Conservation (phyloP, 2,888 invertebrate genomes). For the Formica aserva region DNA sequence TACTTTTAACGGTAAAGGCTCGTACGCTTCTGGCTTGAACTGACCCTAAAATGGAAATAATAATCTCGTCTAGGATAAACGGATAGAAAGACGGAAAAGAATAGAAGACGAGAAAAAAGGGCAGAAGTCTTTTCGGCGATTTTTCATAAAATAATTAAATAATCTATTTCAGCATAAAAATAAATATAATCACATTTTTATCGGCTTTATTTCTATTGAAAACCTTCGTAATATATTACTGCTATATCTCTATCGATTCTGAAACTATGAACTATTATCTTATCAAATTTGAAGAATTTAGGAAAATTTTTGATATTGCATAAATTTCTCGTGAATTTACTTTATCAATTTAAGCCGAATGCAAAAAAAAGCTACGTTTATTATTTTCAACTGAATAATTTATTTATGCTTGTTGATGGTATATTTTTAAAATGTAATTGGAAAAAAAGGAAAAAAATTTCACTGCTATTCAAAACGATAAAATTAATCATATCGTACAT, state of each 20-base stretch:
- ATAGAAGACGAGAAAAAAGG: no score
- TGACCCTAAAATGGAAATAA: slow-evolving; percentile 86
- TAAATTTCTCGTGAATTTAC: neutral
- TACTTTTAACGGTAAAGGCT: slow-evolving; percentile 88
- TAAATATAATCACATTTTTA: neutral
- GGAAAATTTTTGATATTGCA: neutral
- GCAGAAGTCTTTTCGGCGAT: neutral
- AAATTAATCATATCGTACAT: neutral
- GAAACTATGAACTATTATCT: neutral
- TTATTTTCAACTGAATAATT: neutral
- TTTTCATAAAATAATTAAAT: neutral
- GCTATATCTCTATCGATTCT: neutral
- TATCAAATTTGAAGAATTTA: neutral
- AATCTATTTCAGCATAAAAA: neutral
- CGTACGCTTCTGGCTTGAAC: slow-evolving; percentile 87
- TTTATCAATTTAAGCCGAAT: neutral
- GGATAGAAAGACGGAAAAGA: neutral
- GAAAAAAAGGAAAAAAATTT: neutral
- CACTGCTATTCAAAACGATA: neutral
- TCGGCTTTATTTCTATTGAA: neutral
- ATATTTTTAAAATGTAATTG: neutral
- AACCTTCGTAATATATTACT: neutral
- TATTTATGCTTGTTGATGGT: neutral
- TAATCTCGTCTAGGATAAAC: neutral
- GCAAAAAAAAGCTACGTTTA: neutral